Evolutionary conservation across 2,797 vertebrate species (phyloP).

Genomic region (Pterois miles): DNA sequence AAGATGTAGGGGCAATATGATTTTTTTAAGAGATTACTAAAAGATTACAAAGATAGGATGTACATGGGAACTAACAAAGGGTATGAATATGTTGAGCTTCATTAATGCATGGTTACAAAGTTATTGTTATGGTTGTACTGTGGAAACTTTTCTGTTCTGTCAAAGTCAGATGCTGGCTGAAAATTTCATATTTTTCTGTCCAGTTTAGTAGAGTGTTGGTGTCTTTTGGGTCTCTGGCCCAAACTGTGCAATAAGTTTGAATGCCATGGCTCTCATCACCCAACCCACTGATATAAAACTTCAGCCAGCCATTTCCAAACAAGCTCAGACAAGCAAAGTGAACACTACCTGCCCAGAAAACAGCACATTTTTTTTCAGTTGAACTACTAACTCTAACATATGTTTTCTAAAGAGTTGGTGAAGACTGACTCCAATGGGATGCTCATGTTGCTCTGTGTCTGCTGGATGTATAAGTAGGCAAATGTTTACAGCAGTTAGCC

Average conservation of each 20-base stretch:
- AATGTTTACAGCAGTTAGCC: background rate
- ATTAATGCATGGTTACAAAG: background rate
- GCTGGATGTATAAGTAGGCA: background rate
- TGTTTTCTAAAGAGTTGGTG: background rate
- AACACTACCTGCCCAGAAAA: background rate
- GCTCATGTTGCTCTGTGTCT: background rate
- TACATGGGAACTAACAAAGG: background rate
- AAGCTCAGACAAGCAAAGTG: background rate
- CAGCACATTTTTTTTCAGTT: background rate
- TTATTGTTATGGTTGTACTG: background rate
- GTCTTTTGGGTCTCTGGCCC: background rate
- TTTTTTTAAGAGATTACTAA: background rate
- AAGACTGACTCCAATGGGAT: background rate
- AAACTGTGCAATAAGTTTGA: background rate
- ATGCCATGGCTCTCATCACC: background rate
- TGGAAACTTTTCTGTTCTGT: background rate
- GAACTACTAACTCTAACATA: no score
- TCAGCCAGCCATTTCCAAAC: background rate
- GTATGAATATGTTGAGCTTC: background rate
- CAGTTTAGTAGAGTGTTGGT: background rate
- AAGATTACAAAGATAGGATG: background rate
- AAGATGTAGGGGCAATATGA: background rate
- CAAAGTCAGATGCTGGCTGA: background rate
- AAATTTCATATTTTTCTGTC: background rate
- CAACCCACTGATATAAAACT: background rate